phyloP scores from a whole-genome alignment of 2,113 vertebrate species.

The Chinchilla lanigera region DNA sequence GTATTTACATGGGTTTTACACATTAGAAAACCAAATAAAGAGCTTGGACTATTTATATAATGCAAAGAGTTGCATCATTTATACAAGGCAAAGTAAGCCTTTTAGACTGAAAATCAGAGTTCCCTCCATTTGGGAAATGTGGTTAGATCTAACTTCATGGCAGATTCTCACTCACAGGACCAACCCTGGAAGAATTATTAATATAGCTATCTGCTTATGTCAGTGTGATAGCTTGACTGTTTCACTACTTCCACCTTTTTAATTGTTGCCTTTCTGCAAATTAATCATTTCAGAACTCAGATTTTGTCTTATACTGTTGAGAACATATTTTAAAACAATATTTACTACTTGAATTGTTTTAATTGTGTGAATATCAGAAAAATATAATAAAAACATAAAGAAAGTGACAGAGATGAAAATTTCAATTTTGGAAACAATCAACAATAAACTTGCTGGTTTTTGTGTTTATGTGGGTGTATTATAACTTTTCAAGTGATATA shows the following conservation, averaged over 20 bases:
- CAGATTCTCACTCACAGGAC: not conserved
- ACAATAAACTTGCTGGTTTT: not conserved
- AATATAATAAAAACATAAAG: not conserved
- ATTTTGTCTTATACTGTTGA: not conserved
- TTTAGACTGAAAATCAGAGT: not conserved
- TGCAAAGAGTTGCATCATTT: not conserved
- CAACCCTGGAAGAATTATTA: not conserved
- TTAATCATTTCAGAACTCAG: not conserved
- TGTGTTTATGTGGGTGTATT: not conserved
- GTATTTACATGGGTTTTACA: conserved; percentile 12
- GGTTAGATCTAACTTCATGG: not conserved
- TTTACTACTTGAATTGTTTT: not conserved
- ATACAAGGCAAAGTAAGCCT: not conserved
- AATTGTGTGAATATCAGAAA: not conserved
- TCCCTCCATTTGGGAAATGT: not conserved
- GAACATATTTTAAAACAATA: not conserved
- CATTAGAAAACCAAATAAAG: conserved; percentile 36
- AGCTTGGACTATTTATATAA: not conserved
- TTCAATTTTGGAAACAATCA: not conserved
- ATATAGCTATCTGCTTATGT: not conserved
- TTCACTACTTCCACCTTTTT: not conserved
- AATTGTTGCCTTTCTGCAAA: not conserved
- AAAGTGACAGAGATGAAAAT: not conserved
- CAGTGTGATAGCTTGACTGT: not conserved
- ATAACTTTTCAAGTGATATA: not conserved